Evolutionary conservation across 2,797 vertebrate species (phyloP).

Genomic region (Dermochelys coriacea): DNA sequence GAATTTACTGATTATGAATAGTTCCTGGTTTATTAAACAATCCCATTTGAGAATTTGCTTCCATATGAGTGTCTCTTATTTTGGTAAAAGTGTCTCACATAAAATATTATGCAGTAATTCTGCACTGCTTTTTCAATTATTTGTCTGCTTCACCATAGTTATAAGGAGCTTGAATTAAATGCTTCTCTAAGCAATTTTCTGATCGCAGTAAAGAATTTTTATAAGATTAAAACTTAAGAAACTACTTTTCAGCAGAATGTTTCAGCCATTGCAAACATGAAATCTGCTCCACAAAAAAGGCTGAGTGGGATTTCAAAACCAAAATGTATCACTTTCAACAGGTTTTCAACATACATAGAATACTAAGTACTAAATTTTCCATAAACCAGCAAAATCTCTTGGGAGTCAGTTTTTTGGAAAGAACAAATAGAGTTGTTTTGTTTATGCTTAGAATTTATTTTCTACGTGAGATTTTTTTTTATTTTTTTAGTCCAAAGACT

Average conservation of each 20-base stretch:
- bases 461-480: conserved; percentile 7
- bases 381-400: neutral
- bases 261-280: neutral
- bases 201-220: neutral
- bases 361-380: neutral
- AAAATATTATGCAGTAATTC: accelerated
- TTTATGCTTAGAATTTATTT: neutral
- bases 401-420: neutral
- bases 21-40: conserved; percentile 25
- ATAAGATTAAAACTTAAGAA: neutral
- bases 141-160: neutral
- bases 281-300: accelerated
- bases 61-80: neutral
- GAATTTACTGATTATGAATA: conserved; percentile 15
- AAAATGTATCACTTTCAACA: conserved; percentile 12
- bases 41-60: neutral
- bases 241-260: neutral
- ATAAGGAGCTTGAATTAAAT: neutral
- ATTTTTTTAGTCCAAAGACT: neutral
- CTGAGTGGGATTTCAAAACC: conserved; percentile 35
- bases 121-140: neutral
- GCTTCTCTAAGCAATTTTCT: neutral
- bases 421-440: conserved; percentile 1
- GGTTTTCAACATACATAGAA: conserved; percentile 31
- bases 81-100: accelerated